Percentiles rank a stretch among this genome's conserved stretches.
phyloP scores from a whole-genome alignment of 2,888 invertebrate genomes.

The Cheilosia soror region DNA sequence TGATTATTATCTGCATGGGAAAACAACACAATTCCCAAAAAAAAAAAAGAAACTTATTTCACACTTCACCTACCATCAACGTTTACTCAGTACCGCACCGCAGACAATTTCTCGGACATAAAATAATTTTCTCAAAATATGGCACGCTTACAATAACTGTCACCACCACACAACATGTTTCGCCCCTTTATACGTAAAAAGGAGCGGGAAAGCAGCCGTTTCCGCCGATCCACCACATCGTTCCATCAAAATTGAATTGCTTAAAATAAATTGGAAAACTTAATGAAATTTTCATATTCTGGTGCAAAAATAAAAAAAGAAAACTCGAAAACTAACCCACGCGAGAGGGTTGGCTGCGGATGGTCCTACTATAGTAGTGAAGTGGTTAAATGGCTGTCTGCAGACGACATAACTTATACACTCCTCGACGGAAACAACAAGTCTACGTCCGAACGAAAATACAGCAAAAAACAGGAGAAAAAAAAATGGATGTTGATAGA shows the following conservation, averaged over 20 bases:
- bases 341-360: constrained; percentile 21
- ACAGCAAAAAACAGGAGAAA: background rate
- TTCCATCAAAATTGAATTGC: constrained; percentile 60
- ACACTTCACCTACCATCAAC: constrained; percentile 38
- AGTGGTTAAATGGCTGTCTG: constrained; percentile 41
- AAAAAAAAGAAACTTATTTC: constrained; percentile 41
- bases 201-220: constrained; percentile 7
- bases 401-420: constrained; percentile 29
- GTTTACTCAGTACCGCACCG: background rate
- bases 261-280: constrained; percentile 63
- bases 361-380: constrained; percentile 2
- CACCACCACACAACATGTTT: constrained; percentile 42
- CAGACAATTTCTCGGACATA: constrained; percentile 34
- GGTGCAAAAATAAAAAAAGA: constrained; percentile 27
- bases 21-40: constrained; percentile 2
- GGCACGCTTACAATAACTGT: constrained; percentile 48
- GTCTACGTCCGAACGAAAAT: constrained; percentile 16
- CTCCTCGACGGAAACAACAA: constrained; percentile 1
- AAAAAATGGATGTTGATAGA: background rate
- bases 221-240: constrained; percentile 42
- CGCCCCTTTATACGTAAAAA: constrained; percentile 4
- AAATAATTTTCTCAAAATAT: constrained; percentile 39
- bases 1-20: constrained; percentile 14
- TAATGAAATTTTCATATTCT: constrained; percentile 66
- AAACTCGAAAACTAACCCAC: constrained; percentile 41